Conservation (phyloP, 2,113 vertebrate genomes). For the Paramormyrops kingsleyae region DNA sequence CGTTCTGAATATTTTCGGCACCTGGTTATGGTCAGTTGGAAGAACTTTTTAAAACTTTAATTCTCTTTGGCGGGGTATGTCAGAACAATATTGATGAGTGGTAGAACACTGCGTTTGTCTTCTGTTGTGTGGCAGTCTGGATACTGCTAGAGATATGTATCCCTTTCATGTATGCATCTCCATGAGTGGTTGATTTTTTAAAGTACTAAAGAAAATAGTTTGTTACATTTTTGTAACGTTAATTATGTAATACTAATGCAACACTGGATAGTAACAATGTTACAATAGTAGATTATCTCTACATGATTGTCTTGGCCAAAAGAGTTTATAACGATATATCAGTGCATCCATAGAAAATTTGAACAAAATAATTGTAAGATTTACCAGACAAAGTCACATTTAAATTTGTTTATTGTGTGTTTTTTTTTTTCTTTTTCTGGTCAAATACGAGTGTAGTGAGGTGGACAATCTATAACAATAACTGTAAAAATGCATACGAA, state of each 20-base stretch:
- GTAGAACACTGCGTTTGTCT: not conserved
- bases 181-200: no score
- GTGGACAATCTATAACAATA: not conserved
- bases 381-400: not conserved
- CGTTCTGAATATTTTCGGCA: not conserved
- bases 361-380: not conserved
- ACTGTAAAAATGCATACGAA: not conserved
- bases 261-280: not conserved
- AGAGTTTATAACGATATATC: not conserved
- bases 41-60: not conserved
- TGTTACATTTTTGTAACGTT: not conserved
- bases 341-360: not conserved
- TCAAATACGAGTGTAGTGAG: not conserved
- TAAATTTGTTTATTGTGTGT: not conserved
- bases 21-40: not conserved
- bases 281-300: not conserved
- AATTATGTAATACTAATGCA: not conserved
- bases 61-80: not conserved
- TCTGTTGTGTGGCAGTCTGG: not conserved
- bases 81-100: not conserved
- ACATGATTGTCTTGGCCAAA: not conserved
- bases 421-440: not conserved
- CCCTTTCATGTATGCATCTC: not conserved
- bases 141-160: not conserved
- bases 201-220: not conserved